phyloP scores from a whole-genome alignment of 2,797 vertebrate genomes.

The Coreius guichenoti region DNA sequence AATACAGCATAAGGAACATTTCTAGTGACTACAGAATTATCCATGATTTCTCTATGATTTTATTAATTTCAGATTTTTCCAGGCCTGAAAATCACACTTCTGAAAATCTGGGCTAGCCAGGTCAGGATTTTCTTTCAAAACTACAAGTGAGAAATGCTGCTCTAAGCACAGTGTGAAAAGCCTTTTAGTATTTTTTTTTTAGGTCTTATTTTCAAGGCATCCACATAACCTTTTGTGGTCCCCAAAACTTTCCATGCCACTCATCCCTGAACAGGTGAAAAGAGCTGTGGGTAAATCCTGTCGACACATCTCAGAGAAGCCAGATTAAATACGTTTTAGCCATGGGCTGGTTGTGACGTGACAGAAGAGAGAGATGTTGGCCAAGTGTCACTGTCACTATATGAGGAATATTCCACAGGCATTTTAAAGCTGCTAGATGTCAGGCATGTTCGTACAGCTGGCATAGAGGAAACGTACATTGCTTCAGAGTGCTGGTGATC shows the following conservation, averaged over 20 bases:
- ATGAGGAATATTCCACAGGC: constrained; percentile 20
- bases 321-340: not conserved
- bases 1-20: not conserved
- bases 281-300: constrained; percentile 11
- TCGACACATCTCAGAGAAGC: constrained; percentile 13
- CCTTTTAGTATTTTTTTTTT: not conserved
- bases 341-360: constrained; percentile 14
- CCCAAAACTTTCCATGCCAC: constrained; percentile 5
- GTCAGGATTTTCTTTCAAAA: not conserved
- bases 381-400: not conserved
- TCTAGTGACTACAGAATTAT: no score
- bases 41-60: not conserved
- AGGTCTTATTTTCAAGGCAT: not conserved
- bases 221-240: not conserved
- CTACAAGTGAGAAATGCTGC: not conserved
- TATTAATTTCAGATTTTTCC: not conserved
- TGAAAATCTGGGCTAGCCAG: not conserved
- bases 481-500: constrained; percentile 2
- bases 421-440: constrained; percentile 7
- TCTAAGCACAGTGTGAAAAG: not conserved
- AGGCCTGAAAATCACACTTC: not conserved
- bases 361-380: constrained; percentile 28
- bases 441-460: not conserved
- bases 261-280: constrained; percentile 9
- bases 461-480: constrained; percentile 3